Conservation (phyloP, 30 jellyfish, hydroid and myxozoan genomes). For the Hydractinia echinata region DNA sequence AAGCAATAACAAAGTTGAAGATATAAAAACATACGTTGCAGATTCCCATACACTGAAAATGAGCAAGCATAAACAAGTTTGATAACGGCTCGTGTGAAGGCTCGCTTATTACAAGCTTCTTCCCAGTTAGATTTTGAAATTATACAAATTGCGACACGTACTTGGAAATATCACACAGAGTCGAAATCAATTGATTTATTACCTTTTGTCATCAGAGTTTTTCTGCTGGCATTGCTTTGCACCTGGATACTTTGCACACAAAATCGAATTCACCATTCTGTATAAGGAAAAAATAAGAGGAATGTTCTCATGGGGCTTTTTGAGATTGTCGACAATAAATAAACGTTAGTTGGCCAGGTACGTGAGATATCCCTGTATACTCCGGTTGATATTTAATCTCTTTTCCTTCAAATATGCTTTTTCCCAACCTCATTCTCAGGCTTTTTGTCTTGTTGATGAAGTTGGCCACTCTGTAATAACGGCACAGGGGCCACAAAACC, state of each 20-base stretch:
- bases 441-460: background rate
- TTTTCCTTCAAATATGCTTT: background rate
- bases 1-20: no score
- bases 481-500: no score
- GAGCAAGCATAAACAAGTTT: no score
- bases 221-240: constrained; percentile 10
- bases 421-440: background rate
- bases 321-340: background rate
- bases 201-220: background rate
- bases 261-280: constrained; percentile 4
- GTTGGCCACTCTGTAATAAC: no score
- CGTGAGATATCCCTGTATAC: background rate
- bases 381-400: background rate
- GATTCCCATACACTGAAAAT: no score
- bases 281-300: background rate
- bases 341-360: background rate
- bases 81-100: no score
- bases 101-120: no score
- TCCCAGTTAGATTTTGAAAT: no score
- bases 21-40: no score
- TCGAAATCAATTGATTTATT: no score
- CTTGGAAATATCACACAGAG: no score
- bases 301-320: background rate
- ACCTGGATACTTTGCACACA: constrained; percentile 36
- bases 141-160: no score